A percentile compares a stretch with the other conserved stretches of the same genome.
phyloP scores from a whole-genome alignment of 2,888 invertebrate genomes.

The Eretmocerus hayati region DNA sequence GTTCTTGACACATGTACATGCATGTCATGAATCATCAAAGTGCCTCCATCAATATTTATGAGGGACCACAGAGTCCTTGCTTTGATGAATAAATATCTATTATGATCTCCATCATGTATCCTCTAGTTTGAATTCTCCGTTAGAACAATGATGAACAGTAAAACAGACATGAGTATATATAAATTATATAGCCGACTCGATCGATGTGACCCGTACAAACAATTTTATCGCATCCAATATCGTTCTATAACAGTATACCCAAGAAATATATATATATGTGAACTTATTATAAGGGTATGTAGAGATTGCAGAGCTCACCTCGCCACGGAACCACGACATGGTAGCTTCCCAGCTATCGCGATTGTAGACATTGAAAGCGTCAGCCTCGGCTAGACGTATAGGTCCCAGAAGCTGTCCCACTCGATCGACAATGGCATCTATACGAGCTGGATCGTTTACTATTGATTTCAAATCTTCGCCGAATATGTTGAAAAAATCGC shows the following conservation, averaged over 20 bases:
- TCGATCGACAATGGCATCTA: constrained; percentile 75
- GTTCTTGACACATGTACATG: no score
- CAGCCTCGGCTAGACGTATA: constrained; percentile 68
- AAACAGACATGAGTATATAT: no score
- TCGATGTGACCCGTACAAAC: no score
- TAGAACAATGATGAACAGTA: no score
- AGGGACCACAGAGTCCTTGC: no score
- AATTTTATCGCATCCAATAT: not conserved
- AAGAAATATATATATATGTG: not conserved
- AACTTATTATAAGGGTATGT: not conserved
- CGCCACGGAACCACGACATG: constrained; percentile 68
- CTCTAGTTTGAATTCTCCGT: no score
- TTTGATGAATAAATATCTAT: no score
- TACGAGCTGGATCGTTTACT: constrained; percentile 77
- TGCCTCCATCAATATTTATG: no score
- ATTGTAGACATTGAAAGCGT: constrained; percentile 71
- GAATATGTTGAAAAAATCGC: constrained; percentile 85
- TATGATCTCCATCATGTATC: no score
- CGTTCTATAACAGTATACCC: no score
- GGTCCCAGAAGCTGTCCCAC: constrained; percentile 71
- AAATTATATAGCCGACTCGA: no score
- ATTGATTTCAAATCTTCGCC: constrained; percentile 80
- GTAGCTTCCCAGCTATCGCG: constrained; percentile 83
- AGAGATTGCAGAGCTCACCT: constrained; percentile 34
- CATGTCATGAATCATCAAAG: no score